Evolutionary conservation across 2,113 vertebrate genomes (phyloP).

Genomic region (Scytalopus superciliaris): DNA sequence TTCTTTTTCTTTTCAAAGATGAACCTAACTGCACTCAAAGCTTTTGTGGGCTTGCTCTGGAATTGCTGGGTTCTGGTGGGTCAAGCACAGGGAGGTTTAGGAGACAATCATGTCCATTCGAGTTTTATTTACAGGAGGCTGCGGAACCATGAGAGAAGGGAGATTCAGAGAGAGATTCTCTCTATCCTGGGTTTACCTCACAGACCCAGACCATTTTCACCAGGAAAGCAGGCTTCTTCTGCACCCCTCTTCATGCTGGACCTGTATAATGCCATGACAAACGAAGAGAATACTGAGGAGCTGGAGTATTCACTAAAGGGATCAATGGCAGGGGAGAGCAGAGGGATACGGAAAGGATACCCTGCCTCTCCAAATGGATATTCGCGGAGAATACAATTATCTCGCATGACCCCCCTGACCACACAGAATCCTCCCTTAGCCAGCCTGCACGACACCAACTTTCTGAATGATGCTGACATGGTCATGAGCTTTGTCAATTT

Average conservation of each 20-base stretch:
- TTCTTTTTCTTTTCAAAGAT: slow-evolving; percentile 78
- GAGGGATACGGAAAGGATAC: slow-evolving; percentile 81
- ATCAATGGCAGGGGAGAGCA: slow-evolving; percentile 78
- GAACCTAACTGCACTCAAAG: slow-evolving; percentile 81
- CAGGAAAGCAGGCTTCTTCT: slow-evolving; percentile 93
- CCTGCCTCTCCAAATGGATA: slow-evolving; percentile 85
- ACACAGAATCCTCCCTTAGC: slow-evolving; percentile 87
- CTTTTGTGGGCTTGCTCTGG: slow-evolving; percentile 86
- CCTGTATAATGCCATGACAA: slow-evolving; percentile 97
- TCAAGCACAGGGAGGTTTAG: slow-evolving; percentile 84
- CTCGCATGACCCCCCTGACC: slow-evolving; percentile 75
- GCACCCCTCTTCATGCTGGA: slow-evolving; percentile 99
- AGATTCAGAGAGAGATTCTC: slow-evolving; percentile 99
- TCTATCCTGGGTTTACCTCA: slow-evolving; percentile 97
- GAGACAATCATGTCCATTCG: slow-evolving; percentile 97
- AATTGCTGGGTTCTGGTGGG: slow-evolving; percentile 86
- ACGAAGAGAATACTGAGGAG: slow-evolving; percentile 86
- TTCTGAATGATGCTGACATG: slow-evolving; percentile 98
- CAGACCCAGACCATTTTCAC: slow-evolving; percentile 95
- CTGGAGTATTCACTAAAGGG: slow-evolving; percentile 79
- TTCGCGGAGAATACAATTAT: slow-evolving; percentile 83
- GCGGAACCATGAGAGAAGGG: slow-evolving; percentile 95
- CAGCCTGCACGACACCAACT: slow-evolving; percentile 91
- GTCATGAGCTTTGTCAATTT: slow-evolving; percentile 99
- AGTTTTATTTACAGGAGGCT: slow-evolving; percentile 99